Evolutionary conservation across 2,888 invertebrate species (phyloP).

Genomic region (Aphidius colemani): DNA sequence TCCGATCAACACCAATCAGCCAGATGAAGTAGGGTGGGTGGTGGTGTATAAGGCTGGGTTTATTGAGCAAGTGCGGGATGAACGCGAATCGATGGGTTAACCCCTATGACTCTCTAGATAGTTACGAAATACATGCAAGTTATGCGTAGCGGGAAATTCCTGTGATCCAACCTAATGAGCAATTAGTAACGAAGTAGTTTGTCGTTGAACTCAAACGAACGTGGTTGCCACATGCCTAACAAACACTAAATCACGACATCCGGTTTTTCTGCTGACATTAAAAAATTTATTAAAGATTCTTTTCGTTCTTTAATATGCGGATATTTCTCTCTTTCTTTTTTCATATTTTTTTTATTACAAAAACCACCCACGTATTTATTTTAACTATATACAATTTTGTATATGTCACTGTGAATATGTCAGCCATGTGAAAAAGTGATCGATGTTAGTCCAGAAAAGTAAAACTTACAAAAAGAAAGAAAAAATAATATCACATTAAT

Average conservation of each 20-base stretch:
- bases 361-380: no score
- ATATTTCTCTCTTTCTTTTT: neutral
- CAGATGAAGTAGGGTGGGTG: no score
- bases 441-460: neutral
- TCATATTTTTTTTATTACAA: no score
- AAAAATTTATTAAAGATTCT: slow-evolving; percentile 37
- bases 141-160: slow-evolving; percentile 37
- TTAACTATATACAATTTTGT: no score
- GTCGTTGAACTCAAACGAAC: slow-evolving; percentile 35
- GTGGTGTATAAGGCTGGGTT: no score
- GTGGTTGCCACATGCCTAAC: slow-evolving; percentile 40
- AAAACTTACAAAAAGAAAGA: no score
- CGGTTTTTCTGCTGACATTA: slow-evolving; percentile 31
- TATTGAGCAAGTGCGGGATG: no score
- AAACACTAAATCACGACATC: slow-evolving; percentile 24
- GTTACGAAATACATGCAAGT: slow-evolving; percentile 13
- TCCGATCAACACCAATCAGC: no score
- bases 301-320: neutral
- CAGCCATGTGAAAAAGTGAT: neutral
- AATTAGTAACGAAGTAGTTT: slow-evolving; percentile 44
- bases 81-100: no score
- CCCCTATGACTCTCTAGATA: neutral
- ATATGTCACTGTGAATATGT: neutral
- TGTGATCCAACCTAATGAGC: slow-evolving; percentile 48
- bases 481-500: neutral